Evolutionary conservation across 2,113 vertebrate genomes (phyloP).

Genomic region (Panurus biarmicus): DNA sequence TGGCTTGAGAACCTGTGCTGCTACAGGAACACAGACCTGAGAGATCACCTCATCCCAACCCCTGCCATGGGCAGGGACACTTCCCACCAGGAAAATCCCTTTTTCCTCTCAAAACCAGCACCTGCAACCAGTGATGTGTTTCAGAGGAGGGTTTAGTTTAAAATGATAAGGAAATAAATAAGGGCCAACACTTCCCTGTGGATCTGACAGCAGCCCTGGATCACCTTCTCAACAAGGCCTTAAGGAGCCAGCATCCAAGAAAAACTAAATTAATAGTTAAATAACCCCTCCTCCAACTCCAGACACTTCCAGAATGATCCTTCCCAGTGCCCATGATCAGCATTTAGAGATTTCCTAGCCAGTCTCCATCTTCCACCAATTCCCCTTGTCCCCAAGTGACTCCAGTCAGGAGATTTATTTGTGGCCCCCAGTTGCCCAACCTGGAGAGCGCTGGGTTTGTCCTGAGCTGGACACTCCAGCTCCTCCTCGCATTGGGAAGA

Average conservation of each 20-base stretch:
- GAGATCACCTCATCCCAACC: background rate
- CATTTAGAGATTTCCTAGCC: background rate
- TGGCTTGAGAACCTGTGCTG: background rate
- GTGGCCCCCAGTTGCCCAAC: background rate
- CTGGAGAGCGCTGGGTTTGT: background rate
- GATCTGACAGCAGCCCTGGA: background rate
- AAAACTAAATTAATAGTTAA: background rate
- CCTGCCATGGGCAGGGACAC: background rate
- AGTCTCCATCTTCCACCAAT: background rate
- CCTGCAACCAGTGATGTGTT: accelerated
- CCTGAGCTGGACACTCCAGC: background rate
- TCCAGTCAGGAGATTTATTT: background rate
- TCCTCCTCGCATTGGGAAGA: background rate
- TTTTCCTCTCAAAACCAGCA: background rate
- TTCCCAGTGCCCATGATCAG: background rate
- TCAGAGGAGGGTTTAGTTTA: background rate
- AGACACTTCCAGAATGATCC: background rate
- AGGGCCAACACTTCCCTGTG: background rate
- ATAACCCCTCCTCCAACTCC: background rate
- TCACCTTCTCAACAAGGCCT: background rate
- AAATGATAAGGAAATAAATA: background rate
- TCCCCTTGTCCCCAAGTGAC: background rate
- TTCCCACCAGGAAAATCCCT: background rate
- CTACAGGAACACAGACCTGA: no score
- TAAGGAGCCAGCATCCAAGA: background rate